A percentile compares a stretch with the other conserved stretches of the same genome.
phyloP scores from a whole-genome alignment of 1,140 invertebrate genomes.

The Anthonomus grandis region DNA sequence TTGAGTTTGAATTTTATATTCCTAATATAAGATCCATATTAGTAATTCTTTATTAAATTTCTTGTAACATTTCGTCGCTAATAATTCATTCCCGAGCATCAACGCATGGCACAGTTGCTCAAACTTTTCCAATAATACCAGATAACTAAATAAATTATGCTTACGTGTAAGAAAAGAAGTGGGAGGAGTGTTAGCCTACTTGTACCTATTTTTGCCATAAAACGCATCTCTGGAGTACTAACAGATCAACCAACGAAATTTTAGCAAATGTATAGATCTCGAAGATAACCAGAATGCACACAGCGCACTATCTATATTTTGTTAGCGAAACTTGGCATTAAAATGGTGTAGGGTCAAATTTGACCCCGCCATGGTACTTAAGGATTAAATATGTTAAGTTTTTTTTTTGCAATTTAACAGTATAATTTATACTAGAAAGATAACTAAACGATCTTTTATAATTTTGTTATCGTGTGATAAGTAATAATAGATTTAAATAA shows the following conservation, averaged over 20 bases:
- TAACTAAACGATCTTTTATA: too few species aligned
- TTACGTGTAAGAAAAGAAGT: neutral
- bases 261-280: too few species aligned
- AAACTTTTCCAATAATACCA: neutral
- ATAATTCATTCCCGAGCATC: neutral
- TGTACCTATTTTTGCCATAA: neutral
- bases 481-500: too few species aligned
- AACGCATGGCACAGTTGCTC: neutral
- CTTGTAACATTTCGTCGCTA: constrained; percentile 1
- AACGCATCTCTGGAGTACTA: neutral
- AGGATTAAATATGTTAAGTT: neutral
- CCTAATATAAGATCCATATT: neutral
- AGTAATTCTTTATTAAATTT: neutral
- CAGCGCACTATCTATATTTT: neutral
- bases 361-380: constrained; percentile 2
- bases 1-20: too few species aligned
- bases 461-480: too few species aligned
- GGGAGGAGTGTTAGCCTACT: neutral
- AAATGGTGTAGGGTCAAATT: constrained; percentile 1
- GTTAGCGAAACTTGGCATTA: neutral
- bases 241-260: too few species aligned
- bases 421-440: too few species aligned
- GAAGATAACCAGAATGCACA: neutral
- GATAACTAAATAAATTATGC: neutral
- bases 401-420: too few species aligned